Evolutionary conservation across 2,888 invertebrate species (phyloP), one percentile per base, ranked within the genome.

Genomic region (Nomada hirtipes): DNA sequence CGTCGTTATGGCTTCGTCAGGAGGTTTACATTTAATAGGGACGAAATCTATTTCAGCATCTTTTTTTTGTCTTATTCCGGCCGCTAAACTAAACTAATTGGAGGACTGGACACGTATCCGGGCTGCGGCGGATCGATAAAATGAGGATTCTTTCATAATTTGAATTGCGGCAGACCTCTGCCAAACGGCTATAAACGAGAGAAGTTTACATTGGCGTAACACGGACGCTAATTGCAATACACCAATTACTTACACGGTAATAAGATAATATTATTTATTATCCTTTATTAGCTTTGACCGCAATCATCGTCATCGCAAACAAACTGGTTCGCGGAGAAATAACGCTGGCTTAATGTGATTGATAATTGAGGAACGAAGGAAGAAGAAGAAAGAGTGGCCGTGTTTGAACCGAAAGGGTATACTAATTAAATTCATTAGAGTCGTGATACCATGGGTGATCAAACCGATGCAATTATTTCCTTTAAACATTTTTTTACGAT

Each of bases 321-420:
- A 71, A 70, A 79, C 83, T 82, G 81, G 57, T 75, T 36, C n/a
- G 85, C 79, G 79, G 79, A 79, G 82, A 84, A 87, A 87, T 82
- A 82, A 81, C 78, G 74, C 50, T 44, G n/a, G 79, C 26, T 64
- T 65, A 65, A 71, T 61, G 47, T 29, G 50, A 68, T 64, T 69
- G 68, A 77, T 64, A 59, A 70, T 77, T 69, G 63, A 47, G 47
- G 36, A 52, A 76, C 47, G 60, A 47, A n/a, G 47, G 29, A 13
- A 55, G 29, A 2, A 47, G 10, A 20, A 3, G 0, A 52, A 29
- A 20, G 57, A 36, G 50, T 20, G 15, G 15, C 57, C 4, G n/a
- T 18, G 61, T 63, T 44, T 61, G 23, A 63, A 63, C 7, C 36
- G 36, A 36, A 20, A 23, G 23, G 23, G 23, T 23, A 23, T 23